Evolutionary conservation across 2,797 vertebrate genomes (phyloP), one percentile per base, ranked within the genome.

Genomic region (Orestias chungarensis): DNA sequence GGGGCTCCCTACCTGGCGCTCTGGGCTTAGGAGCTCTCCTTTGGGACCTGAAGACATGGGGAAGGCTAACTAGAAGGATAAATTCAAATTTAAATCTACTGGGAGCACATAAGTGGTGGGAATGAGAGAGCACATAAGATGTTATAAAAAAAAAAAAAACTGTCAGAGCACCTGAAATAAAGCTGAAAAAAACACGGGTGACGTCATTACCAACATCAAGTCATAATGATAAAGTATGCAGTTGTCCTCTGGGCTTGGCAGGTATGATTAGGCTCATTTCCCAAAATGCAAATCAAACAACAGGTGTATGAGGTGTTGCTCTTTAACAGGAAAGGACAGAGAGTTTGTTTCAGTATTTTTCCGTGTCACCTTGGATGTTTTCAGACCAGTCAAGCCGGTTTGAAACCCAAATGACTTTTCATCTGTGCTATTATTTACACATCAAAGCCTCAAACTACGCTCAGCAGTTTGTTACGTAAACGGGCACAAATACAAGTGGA

Each of bases 81-180:
- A 84, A 85, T 83, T 85, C 83, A 85, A 81, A 83, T 86, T 55
- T 83, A 82, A 85, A 82, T 88, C 90, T 64, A 86, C 84, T 78
- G 87, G 86, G 90, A 89, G 80, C 77, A 91, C 87, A 88, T 85
- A 88, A 76, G 76, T 81, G 82, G 86, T 75, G 83, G 78, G 76
- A 68, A 62, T 43, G 66, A 55, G 55, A 61, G 75, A 68, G 76
- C 66, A 65, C 62, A 65, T 5, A 44, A 64, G 40, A 78, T 73
- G 82, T 83, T 83, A 78, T 79, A 61, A 85, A 89, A 86, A 76
- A 74, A 83, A 80, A 84, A 64, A 71, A 78, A 81, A 71, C 74
- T 49, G 71, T 74, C 61, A 71, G 78, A 71, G 47, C 74, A 74
- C 66, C 6, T 23, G 38, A n/a, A 64, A 66, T 68, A 78, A 70